Conservation (phyloP, 1,140 invertebrate species). For the Paraescarpia echinospica region DNA sequence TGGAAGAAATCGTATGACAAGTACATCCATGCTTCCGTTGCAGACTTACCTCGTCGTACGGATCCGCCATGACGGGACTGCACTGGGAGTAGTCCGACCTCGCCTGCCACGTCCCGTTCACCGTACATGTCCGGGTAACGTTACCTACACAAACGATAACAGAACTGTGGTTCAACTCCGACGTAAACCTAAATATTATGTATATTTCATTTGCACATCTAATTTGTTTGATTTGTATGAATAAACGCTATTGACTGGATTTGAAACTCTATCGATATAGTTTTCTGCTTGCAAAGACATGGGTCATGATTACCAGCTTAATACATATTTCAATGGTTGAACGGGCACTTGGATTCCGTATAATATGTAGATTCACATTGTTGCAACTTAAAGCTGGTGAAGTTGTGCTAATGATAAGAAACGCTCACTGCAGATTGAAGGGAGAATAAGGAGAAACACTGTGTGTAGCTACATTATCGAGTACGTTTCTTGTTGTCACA, state of each 20-base stretch:
- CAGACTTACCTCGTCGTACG: slow-evolving; percentile 19
- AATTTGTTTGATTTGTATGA: too few relatives aligned
- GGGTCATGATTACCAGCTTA: neutral
- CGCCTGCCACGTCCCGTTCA: slow-evolving; percentile 71
- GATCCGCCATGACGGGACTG: slow-evolving; percentile 35
- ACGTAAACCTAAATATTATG: too few relatives aligned
- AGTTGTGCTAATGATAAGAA: too few relatives aligned
- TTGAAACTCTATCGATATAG: neutral
- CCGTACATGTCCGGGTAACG: slow-evolving; percentile 69
- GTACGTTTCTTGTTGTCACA: too few relatives aligned
- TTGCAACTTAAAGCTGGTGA: neutral
- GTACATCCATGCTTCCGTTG: neutral
- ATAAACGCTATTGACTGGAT: too few relatives aligned
- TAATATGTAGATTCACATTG: neutral
- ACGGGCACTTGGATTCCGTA: neutral
- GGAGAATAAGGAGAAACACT: too few relatives aligned
- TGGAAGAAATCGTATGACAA: too few relatives aligned
- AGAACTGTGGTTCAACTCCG: neutral
- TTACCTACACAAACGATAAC: slow-evolving; percentile 66
- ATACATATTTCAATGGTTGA: neutral
- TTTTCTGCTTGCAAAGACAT: neutral
- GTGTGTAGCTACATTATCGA: too few relatives aligned
- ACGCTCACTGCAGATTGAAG: too few relatives aligned
- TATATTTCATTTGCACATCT: too few relatives aligned
- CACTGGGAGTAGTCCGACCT: slow-evolving; percentile 72